Percentiles rank a stretch among this genome's conserved stretches.
Evolutionary conservation across 1,140 invertebrate species (phyloP).

Genomic region (Tribolium castaneum): DNA sequence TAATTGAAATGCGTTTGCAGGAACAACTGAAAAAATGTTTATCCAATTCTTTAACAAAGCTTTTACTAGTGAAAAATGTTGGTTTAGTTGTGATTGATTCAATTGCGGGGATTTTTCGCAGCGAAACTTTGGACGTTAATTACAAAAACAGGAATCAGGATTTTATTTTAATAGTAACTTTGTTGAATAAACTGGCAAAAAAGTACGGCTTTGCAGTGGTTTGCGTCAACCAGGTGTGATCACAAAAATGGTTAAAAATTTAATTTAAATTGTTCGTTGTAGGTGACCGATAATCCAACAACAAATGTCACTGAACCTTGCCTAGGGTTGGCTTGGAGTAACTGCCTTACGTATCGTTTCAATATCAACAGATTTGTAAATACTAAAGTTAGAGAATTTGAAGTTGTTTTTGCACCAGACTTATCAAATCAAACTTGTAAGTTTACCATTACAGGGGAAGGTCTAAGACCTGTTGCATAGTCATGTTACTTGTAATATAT

Average conservation of each 20-base stretch:
- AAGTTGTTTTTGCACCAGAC: conserved; percentile 65
- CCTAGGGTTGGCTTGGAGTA: conserved; percentile 77
- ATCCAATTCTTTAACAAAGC: conserved; percentile 64
- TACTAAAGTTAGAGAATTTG: conserved; percentile 55
- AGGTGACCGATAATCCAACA: conserved; percentile 60
- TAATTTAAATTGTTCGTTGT: conserved; percentile 43
- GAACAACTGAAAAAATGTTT: conserved; percentile 71
- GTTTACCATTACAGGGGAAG: conserved; percentile 59
- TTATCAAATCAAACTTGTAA: conserved; percentile 59
- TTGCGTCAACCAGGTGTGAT: conserved; percentile 79
- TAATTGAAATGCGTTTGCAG: conserved; percentile 61
- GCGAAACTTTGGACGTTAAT: conserved; percentile 68
- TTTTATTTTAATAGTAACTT: conserved; percentile 69
- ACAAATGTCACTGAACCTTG: conserved; percentile 65
- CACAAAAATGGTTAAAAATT: not conserved
- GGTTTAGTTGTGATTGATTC: conserved; percentile 81
- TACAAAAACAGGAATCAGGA: conserved; percentile 67
- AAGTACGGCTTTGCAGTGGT: conserved; percentile 71
- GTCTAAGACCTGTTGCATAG: conserved; percentile 7
- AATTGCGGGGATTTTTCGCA: conserved; percentile 77
- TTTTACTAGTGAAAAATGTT: conserved; percentile 68
- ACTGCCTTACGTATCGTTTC: conserved; percentile 74
- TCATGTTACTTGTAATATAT: not conserved
- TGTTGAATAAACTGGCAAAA: conserved; percentile 69
- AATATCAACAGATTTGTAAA: conserved; percentile 65